Base-by-base conservation (phyloP, 2,113 vertebrate genomes). In the Cariama cristata region DNA sequence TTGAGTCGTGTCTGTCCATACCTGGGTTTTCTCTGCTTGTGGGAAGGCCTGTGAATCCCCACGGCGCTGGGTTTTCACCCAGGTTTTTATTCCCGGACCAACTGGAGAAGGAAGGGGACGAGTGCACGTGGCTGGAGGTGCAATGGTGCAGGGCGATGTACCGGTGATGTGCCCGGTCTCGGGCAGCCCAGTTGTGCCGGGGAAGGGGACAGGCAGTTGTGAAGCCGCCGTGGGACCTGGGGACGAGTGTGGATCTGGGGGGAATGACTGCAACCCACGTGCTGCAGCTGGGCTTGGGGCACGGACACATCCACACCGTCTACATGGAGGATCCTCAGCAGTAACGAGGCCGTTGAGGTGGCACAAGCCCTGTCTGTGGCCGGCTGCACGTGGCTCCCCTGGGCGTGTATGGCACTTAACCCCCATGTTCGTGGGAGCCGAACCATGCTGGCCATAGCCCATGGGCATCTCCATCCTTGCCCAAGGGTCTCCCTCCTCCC, bases 261-360 rank as follows among this genome's bases (percentile, higher is more conserved):
- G 44, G 16, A 79, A 55, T 1, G 9, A 14, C 38, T 53, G 42
- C 1, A 4, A 38, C 15, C 18, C 30, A 17, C 0, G 0, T 4
- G 17, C 50, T 27, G 42, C 11, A 16, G 30, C 53, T 3, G 0
- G n/a, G 20, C 60, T 72, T 3, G 4, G 23, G 20, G 27, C 1
- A 2, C 3, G 6, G 59, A 13, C 4, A 5, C 38, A 9, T 49
- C 62, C 74, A 13, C 52, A 17, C 21, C 5, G 3, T 35, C 47
- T 33, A 5, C 5, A 1, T 53, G 82, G 68, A 32, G 59, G 45
- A 50, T 71, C 24, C 50, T 44, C 12, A 10, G 75, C 42, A 35
- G 30, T 19, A 56, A 28, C 2, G 3, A 9, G 22, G 60, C 71
- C 6, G 4, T 59, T 94, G 93, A 27, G 64, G 32, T 14, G 35